A percentile compares a stretch with the other conserved stretches of the same genome.
Evolutionary conservation across 2,797 vertebrate genomes (phyloP).

Genomic region (Balearica regulorum): DNA sequence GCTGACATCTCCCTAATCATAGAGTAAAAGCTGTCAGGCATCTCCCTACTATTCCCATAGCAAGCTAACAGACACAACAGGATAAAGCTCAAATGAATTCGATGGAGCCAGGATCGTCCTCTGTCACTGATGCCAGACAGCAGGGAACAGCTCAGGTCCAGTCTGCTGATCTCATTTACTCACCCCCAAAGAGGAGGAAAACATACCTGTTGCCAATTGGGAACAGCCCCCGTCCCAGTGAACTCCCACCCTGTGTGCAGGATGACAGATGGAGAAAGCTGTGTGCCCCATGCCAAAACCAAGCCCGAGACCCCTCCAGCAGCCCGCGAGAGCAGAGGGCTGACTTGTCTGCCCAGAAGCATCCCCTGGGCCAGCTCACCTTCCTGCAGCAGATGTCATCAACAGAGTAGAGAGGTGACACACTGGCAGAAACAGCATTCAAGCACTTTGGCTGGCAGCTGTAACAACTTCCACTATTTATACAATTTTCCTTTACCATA

Average conservation of each 20-base stretch:
- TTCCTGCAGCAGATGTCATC: background rate
- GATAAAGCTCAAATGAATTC: background rate
- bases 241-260: background rate
- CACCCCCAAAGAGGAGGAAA: background rate
- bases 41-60: background rate
- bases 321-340: background rate
- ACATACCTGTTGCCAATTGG: background rate
- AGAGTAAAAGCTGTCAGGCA: background rate
- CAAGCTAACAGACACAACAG: background rate
- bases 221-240: fast-evolving
- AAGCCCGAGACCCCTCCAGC: background rate
- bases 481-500: background rate
- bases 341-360: background rate
- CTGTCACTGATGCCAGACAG: background rate
- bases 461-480: background rate
- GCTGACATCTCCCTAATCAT: background rate
- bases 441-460: background rate
- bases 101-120: fast-evolving
- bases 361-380: background rate
- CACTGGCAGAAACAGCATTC: background rate
- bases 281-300: background rate
- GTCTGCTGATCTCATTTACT: background rate
- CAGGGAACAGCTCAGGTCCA: background rate
- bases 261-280: background rate
- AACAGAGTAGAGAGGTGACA: background rate